phyloP scores from a whole-genome alignment of 2,888 invertebrate species.

The Xylota sylvarum region DNA sequence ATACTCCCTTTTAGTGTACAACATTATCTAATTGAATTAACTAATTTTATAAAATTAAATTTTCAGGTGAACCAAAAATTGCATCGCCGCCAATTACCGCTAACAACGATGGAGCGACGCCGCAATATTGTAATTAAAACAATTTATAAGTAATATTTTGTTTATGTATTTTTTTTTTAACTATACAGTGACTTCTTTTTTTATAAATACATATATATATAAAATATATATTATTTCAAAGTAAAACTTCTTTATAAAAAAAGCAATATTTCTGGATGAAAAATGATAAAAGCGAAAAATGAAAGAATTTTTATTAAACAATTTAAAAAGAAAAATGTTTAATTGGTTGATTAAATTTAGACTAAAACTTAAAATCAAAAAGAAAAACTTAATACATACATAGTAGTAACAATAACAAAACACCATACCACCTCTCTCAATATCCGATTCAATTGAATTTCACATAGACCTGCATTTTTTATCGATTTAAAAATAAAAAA shows the following conservation, averaged over 20 bases:
- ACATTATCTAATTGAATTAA: too few relatives aligned
- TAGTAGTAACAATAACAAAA: conserved; percentile 45
- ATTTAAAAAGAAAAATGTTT: conserved; percentile 22
- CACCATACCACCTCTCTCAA: conserved; percentile 67
- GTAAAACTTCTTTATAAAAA: conserved; percentile 53
- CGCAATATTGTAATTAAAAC: conserved; percentile 83
- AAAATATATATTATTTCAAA: conserved; percentile 60
- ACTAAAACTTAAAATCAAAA: conserved; percentile 27
- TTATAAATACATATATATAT: conserved; percentile 44
- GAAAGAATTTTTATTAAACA: conserved; percentile 45
- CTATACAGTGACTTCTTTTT: conserved; percentile 74
- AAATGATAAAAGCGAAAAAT: conserved; percentile 24
- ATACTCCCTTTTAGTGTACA: too few relatives aligned
- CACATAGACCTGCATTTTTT: conserved; percentile 51
- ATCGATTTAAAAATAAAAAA: conserved; percentile 30
- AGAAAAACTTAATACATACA: conserved; percentile 30
- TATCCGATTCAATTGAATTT: conserved; percentile 52
- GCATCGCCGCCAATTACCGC: conserved; percentile 81
- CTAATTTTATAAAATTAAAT: conserved; percentile 26
- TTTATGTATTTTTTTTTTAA: conserved; percentile 71
- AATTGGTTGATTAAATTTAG: conserved; percentile 53
- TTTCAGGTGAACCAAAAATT: conserved; percentile 83
- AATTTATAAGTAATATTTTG: conserved; percentile 69
- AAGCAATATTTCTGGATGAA: conserved; percentile 66
- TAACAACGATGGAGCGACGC: conserved; percentile 81